Base-by-base conservation (phyloP, 2,113 vertebrate genomes). In the Pleuronectes platessa region DNA sequence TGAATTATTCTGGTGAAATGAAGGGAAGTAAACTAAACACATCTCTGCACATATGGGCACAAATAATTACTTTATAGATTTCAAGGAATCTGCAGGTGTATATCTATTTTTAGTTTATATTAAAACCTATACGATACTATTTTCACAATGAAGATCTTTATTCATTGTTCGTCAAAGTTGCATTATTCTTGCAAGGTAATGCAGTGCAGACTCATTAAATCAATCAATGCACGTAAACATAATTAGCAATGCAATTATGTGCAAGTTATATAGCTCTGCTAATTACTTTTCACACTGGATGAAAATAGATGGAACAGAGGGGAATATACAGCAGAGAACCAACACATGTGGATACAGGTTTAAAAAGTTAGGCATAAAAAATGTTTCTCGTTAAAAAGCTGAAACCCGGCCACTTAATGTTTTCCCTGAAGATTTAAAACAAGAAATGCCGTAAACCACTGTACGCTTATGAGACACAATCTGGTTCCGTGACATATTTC, bases 391-490 rank as follows among this genome's bases (percentile, higher is more conserved):
- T 37, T 2, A 7, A 26, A 47, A 65, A 2, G 59, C 47, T 45
- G 9, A 62, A 49, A 18, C 2, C 8, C 66, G 76, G 10, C 24
- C 24, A 14, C 12, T 21, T 12, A 0, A 58, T 31, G 2, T 49
- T 6, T 6, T 12, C 23, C 58, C 49, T 42, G 37, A 62, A 61
- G 53, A 65, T 49, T 35, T 1, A 65, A 69, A 76, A 26, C 59
- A 42, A 24, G 37, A 5, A 20, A 54, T 11, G 15, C 24, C 37
- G 37, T 45, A 68, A 62, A 11, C 72, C 80, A 68, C 64, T 69
- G 59, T 61, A 27, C 27, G 64, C 54, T 74, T 14, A 76, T 56
- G 76, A 85, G 79, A 68, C 63, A 27, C 78, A 60, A 61, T 81
- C 42, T 45, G 82, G 63, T 67, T 77, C 70, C 53, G 20, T 54